Evolutionary conservation across 2,113 vertebrate species (phyloP).

Genomic region (Ptychochromis oligacanthus): DNA sequence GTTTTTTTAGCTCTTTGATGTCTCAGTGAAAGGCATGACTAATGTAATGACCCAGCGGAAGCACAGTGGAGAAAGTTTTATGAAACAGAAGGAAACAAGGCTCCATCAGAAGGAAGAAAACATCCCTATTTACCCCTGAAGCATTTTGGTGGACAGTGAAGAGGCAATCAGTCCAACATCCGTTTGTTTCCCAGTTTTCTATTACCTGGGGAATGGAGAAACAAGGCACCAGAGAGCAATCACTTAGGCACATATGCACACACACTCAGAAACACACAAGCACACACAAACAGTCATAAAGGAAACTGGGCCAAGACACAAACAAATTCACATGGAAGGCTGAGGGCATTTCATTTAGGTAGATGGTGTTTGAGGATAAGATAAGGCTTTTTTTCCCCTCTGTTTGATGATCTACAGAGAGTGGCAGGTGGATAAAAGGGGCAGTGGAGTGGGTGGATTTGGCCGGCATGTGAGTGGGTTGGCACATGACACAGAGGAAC

Average conservation of each 20-base stretch:
- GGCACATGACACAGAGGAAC: slow-evolving; percentile 50
- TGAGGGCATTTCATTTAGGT: slow-evolving; percentile 35
- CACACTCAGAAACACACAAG: not conserved
- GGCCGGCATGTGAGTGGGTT: slow-evolving; percentile 54
- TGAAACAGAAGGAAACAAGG: slow-evolving; percentile 26
- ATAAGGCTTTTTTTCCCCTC: slow-evolving; percentile 5
- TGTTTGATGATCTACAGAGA: slow-evolving; percentile 53
- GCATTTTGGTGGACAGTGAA: slow-evolving; percentile 41
- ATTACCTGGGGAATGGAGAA: slow-evolving; percentile 59
- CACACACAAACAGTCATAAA: slow-evolving; percentile 9
- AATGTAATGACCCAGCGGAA: slow-evolving; percentile 15
- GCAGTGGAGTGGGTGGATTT: slow-evolving; percentile 46
- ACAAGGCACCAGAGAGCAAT: slow-evolving; percentile 38
- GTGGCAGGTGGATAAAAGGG: slow-evolving; percentile 60
- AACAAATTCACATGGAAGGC: not conserved
- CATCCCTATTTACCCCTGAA: slow-evolving; percentile 44
- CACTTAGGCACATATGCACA: slow-evolving; percentile 29
- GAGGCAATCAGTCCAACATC: slow-evolving; percentile 56
- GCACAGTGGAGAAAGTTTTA: slow-evolving; percentile 34
- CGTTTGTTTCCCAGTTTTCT: slow-evolving; percentile 48
- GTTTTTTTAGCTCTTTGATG: slow-evolving; percentile 2
- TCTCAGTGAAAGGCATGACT: slow-evolving; percentile 31
- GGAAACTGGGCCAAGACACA: slow-evolving; percentile 18
- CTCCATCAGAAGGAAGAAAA: slow-evolving; percentile 8
- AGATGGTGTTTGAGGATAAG: slow-evolving; percentile 25